Base-by-base conservation (phyloP, 1,140 invertebrate species). In the Lordiphosa stackelbergi region DNA sequence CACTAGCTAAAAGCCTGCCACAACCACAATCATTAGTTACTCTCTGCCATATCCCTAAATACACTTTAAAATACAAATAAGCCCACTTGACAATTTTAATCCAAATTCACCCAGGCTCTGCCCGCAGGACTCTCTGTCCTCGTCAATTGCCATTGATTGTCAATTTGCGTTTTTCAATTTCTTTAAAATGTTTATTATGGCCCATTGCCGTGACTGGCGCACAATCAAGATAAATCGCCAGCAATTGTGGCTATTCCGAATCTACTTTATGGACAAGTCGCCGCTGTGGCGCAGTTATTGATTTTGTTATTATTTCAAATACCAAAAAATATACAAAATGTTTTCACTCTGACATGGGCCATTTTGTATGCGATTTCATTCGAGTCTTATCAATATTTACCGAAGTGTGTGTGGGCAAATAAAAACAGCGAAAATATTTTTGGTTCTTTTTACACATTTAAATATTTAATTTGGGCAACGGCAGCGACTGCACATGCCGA, bases 171-270 rank as follows among this genome's bases (percentile, higher is more conserved):
- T 73, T 68, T 73, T 59, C 70, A 64, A 66, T 66, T 59, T 66
- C 59, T 53, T 53, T 65, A 69, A 66, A 75, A 70, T 46, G 53
- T 79, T 83, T 72, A 69, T 65, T 69, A 63, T 60, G 49, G 49
- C 59, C 77, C 11, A 52, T 63, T 63, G 52, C 63, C 42, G 69
- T 71, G 57, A 57, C 69, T 62, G 51, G 53, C 52, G 51, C 40
- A 65, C 75, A 81, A 81, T 81, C 75, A 64, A 83, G 77, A 81
- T 81, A 81, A 83, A 83, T 83, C 77, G 72, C 55, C 64, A 64
- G 56, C 71, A 83, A 75, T 83, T 83, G 75, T 28, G 75, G 68
- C 53, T 56, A 56, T 74, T 57, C 62, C 57, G 56, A 61, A 68
- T 61, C 62, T 66, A 42, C 53, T 75, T 83, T 79, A 75, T 79